Base-by-base conservation (phyloP, 2,113 vertebrate species). In the Antechinus flavipes region DNA sequence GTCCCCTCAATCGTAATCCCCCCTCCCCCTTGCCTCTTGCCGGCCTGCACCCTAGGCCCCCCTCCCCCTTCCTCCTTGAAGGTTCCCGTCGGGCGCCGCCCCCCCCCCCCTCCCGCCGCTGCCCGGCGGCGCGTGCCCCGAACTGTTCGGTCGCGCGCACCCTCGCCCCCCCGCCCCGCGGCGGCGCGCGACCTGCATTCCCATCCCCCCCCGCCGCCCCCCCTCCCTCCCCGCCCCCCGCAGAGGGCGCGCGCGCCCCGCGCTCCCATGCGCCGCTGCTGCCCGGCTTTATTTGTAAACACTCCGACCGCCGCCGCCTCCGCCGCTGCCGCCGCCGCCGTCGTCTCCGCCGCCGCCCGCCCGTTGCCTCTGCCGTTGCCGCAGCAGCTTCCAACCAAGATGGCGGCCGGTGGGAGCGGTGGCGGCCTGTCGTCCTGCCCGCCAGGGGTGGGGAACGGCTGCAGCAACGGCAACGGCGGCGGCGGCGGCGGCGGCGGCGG, bases 361-460 rank as follows among this genome's bases (percentile, higher is more conserved):
- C 58, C 95, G 50, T 68, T 91, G 93, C 90, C 91, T 89, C 68
- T 91, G 90, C 68, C 55, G 92, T 92, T 92, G 95, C 84, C 92
- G 96, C 92, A 94, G 91, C 96, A 95, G 97, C 97, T 97, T 95
- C 95, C 97, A 98, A 98, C 96, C 98, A 99, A 99, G 98, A 99
- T 99, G 99, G 99, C 99, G 98, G 98, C 99, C 95, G 99, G 99
- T 98, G 99, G 99, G 98, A 99, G 30, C 98, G 98, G 97, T 98
- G 99, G 25, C 97, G 98, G 92, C 98, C 98, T 93, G 98, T 98
- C 98, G 97, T 98, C 58, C 58, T 68, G 89, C 99, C 98, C 96
- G 97, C 98, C 96, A 94, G 96, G 93, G 95, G 93, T 68, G 99
- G 98, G 98, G 98, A 96, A 98, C 98, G 47, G 98, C 98, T 90